These are phyloP conservation scores for Colletes latitarsis DNA, from an alignment of 1,140 invertebrate species.

Conservation along the genomic window DNA sequence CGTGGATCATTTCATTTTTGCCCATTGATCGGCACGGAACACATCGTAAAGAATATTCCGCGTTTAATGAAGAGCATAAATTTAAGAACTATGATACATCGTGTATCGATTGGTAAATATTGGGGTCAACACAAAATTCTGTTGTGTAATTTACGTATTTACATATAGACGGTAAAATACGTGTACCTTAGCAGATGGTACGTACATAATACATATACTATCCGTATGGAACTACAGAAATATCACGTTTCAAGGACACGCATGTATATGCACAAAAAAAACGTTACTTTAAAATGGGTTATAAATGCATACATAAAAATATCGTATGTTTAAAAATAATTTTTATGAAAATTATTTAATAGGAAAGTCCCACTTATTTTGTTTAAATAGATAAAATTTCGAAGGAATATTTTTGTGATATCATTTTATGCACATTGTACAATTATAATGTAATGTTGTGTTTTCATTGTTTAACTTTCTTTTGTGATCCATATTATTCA, in stretches of 20 bases:
- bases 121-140: neutral
- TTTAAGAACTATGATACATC: neutral
- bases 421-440: neutral
- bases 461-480: too few relatives aligned
- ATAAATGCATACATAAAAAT: neutral
- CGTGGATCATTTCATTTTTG: neutral
- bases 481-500: too few relatives aligned
- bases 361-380: neutral
- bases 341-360: too few relatives aligned
- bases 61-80: neutral
- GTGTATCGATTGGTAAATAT: neutral
- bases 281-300: too few relatives aligned
- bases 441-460: too few relatives aligned
- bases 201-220: neutral
- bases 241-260: conserved; percentile 34
- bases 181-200: neutral
- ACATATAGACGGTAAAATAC: neutral
- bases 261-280: neutral
- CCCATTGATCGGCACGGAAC: too few relatives aligned
- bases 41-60: neutral
- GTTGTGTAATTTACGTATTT: conserved; percentile 6
- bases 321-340: too few relatives aligned
- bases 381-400: neutral
- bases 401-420: neutral
- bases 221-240: conserved; percentile 7